A percentile compares a stretch with the other conserved stretches of the same genome.
Evolutionary conservation across 2,797 vertebrate species (phyloP).

Genomic region (Acanthurus leucopareius): DNA sequence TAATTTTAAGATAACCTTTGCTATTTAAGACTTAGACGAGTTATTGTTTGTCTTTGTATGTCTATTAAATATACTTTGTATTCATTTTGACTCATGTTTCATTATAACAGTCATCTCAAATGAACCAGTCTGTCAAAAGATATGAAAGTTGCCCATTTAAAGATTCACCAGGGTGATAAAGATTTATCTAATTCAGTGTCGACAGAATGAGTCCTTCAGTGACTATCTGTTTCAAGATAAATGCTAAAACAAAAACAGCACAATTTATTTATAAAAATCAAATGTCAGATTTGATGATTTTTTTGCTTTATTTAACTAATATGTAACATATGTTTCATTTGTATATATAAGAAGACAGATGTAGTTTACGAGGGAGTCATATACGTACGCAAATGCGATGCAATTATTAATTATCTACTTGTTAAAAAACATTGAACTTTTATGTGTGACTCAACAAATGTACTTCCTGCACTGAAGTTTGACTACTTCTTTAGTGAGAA

Average conservation of each 20-base stretch:
- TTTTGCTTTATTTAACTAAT: neutral
- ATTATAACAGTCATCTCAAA: conserved; percentile 9
- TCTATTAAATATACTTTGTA: conserved; percentile 49
- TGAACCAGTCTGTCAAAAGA: neutral
- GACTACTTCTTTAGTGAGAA: no score
- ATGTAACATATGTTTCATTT: neutral
- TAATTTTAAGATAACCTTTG: conserved; percentile 6
- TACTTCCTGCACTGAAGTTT: neutral
- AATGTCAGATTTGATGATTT: neutral
- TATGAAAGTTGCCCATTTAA: neutral
- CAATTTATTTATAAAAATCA: no score
- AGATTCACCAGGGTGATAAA: neutral
- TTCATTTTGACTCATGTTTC: conserved; percentile 23
- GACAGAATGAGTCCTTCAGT: neutral
- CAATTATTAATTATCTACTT: neutral
- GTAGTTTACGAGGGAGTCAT: neutral
- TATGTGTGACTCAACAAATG: neutral
- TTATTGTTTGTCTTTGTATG: conserved; percentile 12
- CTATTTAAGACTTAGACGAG: neutral
- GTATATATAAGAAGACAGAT: neutral
- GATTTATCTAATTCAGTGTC: no score
- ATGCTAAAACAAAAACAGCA: neutral
- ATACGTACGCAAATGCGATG: neutral
- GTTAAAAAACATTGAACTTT: no score
- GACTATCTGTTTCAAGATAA: neutral